Evolutionary conservation across 2,797 vertebrate genomes (phyloP).

Genomic region (Crax fasciolata): DNA sequence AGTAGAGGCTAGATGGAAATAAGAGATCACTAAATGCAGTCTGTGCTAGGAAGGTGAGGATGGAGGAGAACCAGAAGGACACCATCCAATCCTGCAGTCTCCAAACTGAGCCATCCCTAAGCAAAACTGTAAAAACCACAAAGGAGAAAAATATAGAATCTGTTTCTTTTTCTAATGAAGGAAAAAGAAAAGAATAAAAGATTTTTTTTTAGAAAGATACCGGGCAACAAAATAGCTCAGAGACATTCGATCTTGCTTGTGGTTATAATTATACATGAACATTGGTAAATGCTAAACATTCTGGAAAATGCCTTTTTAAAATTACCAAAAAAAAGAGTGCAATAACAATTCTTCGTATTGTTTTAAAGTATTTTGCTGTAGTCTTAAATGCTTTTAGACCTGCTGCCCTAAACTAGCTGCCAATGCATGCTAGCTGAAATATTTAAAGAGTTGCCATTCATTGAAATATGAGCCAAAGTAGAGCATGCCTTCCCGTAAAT

Average conservation of each 20-base stretch:
- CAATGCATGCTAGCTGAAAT: not conserved
- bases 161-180: not conserved
- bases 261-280: not conserved
- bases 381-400: slow-evolving; percentile 35
- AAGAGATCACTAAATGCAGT: not conserved
- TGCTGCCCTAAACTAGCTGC: not conserved
- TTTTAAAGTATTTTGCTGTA: not conserved
- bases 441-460: slow-evolving; percentile 22
- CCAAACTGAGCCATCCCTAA: not conserved
- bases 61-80: not conserved
- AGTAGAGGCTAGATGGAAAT: not conserved
- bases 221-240: not conserved
- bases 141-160: not conserved
- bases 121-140: not conserved
- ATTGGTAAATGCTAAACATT: not conserved
- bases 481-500: slow-evolving; percentile 46
- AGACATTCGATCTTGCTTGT: not conserved
- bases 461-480: slow-evolving; percentile 15
- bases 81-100: not conserved
- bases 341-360: not conserved
- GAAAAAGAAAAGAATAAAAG: not conserved
- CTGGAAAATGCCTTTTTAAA: not conserved
- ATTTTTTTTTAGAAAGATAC: not conserved
- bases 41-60: not conserved
- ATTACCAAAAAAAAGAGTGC: not conserved